Evolutionary conservation across 2,888 invertebrate species (phyloP), one percentile per base, ranked within the genome.

Genomic region (Papilio gigon): DNA sequence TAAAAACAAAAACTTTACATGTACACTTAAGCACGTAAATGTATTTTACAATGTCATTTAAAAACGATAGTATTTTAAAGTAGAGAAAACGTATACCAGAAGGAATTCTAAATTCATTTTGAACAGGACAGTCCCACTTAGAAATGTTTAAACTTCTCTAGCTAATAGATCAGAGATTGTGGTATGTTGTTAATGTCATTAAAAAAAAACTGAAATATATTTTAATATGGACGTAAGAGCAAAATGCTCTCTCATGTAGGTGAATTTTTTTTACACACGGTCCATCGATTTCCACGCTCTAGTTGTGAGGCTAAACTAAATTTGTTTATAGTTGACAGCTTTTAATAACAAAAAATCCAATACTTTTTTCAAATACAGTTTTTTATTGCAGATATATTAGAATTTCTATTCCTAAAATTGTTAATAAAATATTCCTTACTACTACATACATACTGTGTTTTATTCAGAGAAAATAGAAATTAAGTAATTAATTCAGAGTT

Each of bases 251-350:
- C 25, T 37, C 17, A 6, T 22, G 20, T 42, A 22, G 47, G 25
- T 60, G 60, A 14, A 60, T 40, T 60, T 35, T 59, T 60, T 60
- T 42, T 61, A 61, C 40, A 30, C 27, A 42, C 61, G 61, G 61
- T 33, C 40, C 61, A 61, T 40, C 61, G 61, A 42, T 42, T 42
- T 27, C n/a, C 61, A 30, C 40, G 61, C 61, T 61, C 61, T 61
- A 61, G 42, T 61, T 61, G 42, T 61, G 22, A 40, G 37, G 40
- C 25, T 40, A 35, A 59, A 59, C 30, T 35, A 59, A 47, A 47
- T 47, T 47, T 47, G 47, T 47, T 47, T 47, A 47, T 47, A 47
- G 47, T 47, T 47, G 47, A 47, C 47, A 47, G 47, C 22, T 47
- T 47, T 47, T 47, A 22, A 47, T 47, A 47, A 47, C 22, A 47